Percentiles rank a stretch among this genome's conserved stretches.
Evolutionary conservation across 2,888 invertebrate species (phyloP).

Genomic region (Saturnia pavonia): DNA sequence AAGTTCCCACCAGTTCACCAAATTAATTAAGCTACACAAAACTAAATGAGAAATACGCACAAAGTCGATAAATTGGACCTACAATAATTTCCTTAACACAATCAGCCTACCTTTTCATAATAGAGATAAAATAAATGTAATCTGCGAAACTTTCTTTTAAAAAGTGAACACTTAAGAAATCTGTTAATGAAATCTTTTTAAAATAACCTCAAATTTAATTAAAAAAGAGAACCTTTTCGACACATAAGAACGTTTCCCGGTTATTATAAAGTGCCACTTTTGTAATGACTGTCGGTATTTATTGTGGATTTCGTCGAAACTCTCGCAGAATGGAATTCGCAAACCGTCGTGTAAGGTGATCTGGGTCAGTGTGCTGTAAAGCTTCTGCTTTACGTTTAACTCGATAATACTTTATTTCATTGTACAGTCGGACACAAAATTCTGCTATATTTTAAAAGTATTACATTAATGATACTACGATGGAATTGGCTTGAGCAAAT

Average conservation of each 20-base stretch:
- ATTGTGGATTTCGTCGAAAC: slow-evolving; percentile 57
- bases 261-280: slow-evolving; percentile 7
- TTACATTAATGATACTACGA: too few relatives aligned
- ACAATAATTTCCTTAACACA: not conserved
- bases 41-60: not conserved
- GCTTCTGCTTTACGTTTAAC: slow-evolving; percentile 6
- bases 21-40: not conserved
- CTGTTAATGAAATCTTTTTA: slow-evolving; percentile 3
- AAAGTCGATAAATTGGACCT: not conserved
- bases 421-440: not conserved
- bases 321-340: slow-evolving; percentile 59
- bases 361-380: slow-evolving; percentile 4
- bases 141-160: slow-evolving; percentile 2
- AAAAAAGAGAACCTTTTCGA: not conserved
- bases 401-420: slow-evolving; percentile 9
- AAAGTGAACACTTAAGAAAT: not conserved
- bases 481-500: too few relatives aligned
- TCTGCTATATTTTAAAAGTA: not conserved
- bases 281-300: slow-evolving; percentile 35
- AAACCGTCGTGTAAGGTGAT: slow-evolving; percentile 29
- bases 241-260: not conserved
- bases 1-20: not conserved
- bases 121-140: not conserved
- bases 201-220: slow-evolving; percentile 5
- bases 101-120: not conserved